A percentile compares a stretch with the other conserved stretches of the same genome.
Evolutionary conservation across 1,140 invertebrate genomes (phyloP).

Genomic region (Coptotermes formosanus): DNA sequence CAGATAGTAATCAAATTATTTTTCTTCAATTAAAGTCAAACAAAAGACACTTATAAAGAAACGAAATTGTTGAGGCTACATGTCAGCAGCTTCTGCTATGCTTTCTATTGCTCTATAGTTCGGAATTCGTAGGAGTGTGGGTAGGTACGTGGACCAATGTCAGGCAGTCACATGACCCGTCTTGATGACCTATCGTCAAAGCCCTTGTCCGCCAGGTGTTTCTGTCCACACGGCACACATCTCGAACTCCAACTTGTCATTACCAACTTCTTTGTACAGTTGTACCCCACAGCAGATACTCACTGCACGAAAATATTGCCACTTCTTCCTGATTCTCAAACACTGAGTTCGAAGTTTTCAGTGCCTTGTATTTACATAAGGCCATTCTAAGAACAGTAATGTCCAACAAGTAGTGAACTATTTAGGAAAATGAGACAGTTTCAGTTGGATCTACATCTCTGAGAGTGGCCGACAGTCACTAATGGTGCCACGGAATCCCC

Average conservation of each 20-base stretch:
- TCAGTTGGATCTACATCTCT: too few species aligned
- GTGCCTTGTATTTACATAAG: too few species aligned
- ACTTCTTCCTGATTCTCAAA: neutral
- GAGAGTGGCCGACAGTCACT: too few species aligned
- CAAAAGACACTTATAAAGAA: neutral
- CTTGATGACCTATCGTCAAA: neutral
- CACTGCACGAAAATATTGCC: neutral
- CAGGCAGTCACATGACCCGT: neutral
- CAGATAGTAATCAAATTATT: neutral
- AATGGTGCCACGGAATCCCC: too few species aligned
- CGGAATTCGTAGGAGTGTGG: neutral
- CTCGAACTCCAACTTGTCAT: neutral
- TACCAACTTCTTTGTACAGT: conserved; percentile 2
- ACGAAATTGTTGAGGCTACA: neutral
- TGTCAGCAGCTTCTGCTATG: neutral
- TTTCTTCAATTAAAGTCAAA: neutral
- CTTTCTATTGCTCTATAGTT: neutral
- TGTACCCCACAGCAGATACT: neutral
- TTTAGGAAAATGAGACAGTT: too few species aligned
- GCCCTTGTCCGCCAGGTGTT: neutral
- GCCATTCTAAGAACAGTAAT: too few species aligned
- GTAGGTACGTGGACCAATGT: neutral
- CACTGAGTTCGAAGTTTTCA: too few species aligned
- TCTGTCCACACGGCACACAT: conserved; percentile 8
- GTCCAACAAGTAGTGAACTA: too few species aligned